A percentile compares a stretch with the other conserved stretches of the same genome.
Evolutionary conservation across 92 coral and sea anemone species (phyloP).

Genomic region (Epizoanthus ramosus): DNA sequence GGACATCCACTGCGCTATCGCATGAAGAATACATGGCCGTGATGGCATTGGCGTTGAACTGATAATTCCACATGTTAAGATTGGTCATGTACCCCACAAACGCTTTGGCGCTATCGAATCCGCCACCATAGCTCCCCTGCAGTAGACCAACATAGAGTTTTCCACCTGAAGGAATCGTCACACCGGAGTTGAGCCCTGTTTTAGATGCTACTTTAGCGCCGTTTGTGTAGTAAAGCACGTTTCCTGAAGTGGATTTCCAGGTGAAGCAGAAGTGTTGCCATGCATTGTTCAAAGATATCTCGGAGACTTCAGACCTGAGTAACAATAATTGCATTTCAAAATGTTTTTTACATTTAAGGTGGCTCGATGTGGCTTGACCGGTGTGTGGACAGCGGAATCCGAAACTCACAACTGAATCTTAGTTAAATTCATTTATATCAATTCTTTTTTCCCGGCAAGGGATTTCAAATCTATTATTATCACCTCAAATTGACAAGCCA

Average conservation of each 20-base stretch:
- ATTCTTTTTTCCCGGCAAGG: too few species aligned
- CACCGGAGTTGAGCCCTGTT: not conserved
- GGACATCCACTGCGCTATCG: not conserved
- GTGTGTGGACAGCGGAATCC: too few species aligned
- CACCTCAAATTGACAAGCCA: too few species aligned
- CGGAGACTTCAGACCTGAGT: slow-evolving; percentile 3
- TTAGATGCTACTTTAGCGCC: slow-evolving; percentile 3
- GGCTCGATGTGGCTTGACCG: too few species aligned
- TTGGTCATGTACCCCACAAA: slow-evolving; percentile 16
- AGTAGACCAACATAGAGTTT: slow-evolving; percentile 22
- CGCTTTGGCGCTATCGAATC: slow-evolving; percentile 9
- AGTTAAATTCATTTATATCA: too few species aligned
- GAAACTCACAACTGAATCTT: too few species aligned
- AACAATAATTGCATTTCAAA: too few species aligned
- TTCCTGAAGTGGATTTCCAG: slow-evolving; percentile 7
- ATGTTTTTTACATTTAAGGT: too few species aligned
- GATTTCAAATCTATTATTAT: too few species aligned
- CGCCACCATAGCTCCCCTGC: slow-evolving; percentile 29
- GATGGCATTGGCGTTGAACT: not conserved
- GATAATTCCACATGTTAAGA: slow-evolving; percentile 16
- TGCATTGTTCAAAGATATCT: slow-evolving; percentile 2
- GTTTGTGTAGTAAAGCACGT: not conserved
- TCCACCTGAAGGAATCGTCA: not conserved
- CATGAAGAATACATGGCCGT: not conserved
- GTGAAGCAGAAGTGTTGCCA: slow-evolving; percentile 36